phyloP scores from a whole-genome alignment of 30 jellyfish, hydroid and myxozoan species.

The Catostylus mosaicus region DNA sequence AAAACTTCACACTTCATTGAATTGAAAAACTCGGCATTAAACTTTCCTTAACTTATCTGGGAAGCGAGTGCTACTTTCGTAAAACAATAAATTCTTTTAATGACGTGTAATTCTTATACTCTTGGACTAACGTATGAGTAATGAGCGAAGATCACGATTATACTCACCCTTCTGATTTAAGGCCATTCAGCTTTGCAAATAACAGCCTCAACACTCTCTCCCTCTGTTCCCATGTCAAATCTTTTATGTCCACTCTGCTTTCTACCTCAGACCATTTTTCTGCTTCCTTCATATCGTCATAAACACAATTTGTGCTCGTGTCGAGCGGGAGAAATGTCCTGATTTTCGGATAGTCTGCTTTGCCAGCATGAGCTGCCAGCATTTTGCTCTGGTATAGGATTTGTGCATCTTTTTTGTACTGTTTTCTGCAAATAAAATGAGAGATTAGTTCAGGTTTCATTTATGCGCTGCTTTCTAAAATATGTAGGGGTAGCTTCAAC shows the following conservation, averaged over 20 bases:
- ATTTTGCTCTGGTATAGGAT: slow-evolving; percentile 69
- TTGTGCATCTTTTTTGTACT: slow-evolving; percentile 85
- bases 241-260: slow-evolving; percentile 76
- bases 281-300: slow-evolving; percentile 87
- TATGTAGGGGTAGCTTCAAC: not conserved
- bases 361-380: slow-evolving; percentile 93
- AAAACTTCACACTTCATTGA: no score
- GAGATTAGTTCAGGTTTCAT: not conserved
- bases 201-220: slow-evolving; percentile 83
- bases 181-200: slow-evolving; percentile 91
- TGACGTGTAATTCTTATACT: no score
- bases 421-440: slow-evolving; percentile 59
- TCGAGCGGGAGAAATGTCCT: slow-evolving; percentile 74
- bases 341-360: slow-evolving; percentile 84
- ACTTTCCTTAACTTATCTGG: no score
- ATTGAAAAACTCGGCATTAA: not conserved
- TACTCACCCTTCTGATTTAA: slow-evolving; percentile 57
- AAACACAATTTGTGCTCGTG: slow-evolving; percentile 84
- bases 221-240: slow-evolving; percentile 96
- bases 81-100: no score
- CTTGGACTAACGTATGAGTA: no score
- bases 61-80: no score
- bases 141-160: no score
- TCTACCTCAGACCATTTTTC: slow-evolving; percentile 79
- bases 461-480: not conserved